phyloP scores from a whole-genome alignment of 2,888 invertebrate species.

The Cantharis rufa region DNA sequence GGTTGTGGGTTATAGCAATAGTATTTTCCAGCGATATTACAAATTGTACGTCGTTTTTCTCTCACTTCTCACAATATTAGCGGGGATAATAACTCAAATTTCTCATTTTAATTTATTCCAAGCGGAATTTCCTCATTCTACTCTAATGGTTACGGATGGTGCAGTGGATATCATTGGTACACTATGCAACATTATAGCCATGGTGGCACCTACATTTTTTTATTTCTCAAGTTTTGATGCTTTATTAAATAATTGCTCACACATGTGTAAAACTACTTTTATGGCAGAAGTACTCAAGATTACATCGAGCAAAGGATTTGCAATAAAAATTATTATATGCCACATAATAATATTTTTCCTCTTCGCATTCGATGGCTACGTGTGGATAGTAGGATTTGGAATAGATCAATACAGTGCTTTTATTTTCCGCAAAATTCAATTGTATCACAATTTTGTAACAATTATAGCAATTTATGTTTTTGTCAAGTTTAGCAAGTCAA shows the following conservation, averaged over 20 bases:
- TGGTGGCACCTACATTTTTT: neutral
- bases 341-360: neutral
- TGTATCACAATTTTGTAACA: neutral
- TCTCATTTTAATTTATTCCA: neutral
- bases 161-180: neutral
- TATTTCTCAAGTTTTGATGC: neutral
- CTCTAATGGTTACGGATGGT: neutral
- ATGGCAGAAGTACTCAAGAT: neutral
- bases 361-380: neutral
- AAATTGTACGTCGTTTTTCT: neutral
- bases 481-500: neutral
- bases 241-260: neutral
- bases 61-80: neutral
- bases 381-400: neutral
- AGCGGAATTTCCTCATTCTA: neutral
- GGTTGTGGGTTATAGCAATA: neutral
- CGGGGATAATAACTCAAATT: neutral
- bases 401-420: neutral
- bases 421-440: neutral
- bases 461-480: neutral
- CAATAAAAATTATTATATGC: neutral
- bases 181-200: neutral
- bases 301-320: neutral
- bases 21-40: neutral
- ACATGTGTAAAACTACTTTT: neutral